Evolutionary conservation across 2,888 invertebrate genomes (phyloP).

Genomic region (Tortrix viridana): DNA sequence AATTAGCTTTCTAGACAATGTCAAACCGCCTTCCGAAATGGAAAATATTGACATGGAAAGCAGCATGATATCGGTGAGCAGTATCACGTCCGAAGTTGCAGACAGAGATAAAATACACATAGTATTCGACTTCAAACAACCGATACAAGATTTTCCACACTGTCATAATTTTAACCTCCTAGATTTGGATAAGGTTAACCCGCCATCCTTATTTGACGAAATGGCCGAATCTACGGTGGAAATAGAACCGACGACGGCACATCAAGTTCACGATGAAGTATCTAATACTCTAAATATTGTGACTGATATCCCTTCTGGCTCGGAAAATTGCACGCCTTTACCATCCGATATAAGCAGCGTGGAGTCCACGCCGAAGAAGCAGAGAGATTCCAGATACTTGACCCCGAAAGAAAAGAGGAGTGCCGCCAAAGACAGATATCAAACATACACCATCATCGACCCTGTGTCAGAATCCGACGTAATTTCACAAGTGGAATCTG

Average conservation of each 20-base stretch:
- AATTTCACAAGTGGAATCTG: conserved; percentile 60
- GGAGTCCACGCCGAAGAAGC: conserved; percentile 90
- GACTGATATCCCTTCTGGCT: conserved; percentile 82
- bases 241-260: conserved; percentile 75
- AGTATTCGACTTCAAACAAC: conserved; percentile 85
- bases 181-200: conserved; percentile 88
- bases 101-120: conserved; percentile 78
- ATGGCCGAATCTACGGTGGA: conserved; percentile 86
- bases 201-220: conserved; percentile 89
- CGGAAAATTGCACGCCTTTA: conserved; percentile 85
- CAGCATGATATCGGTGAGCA: conserved; percentile 93
- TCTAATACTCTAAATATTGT: conserved; percentile 84
- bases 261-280: conserved; percentile 85
- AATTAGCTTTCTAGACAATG: conserved; percentile 89
- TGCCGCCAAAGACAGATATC: conserved; percentile 90
- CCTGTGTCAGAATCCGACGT: conserved; percentile 61
- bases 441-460: conserved; percentile 92
- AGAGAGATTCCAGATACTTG: conserved; percentile 75
- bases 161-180: conserved; percentile 72
- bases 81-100: conserved; percentile 91
- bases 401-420: conserved; percentile 92
- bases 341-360: conserved; percentile 90
- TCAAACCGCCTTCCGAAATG: conserved; percentile 93
- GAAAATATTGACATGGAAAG: conserved; percentile 91
- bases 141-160: conserved; percentile 77